Evolutionary conservation across 2,113 vertebrate species (phyloP), one percentile per base, ranked within the genome.

Genomic region (Callionymus lyra): DNA sequence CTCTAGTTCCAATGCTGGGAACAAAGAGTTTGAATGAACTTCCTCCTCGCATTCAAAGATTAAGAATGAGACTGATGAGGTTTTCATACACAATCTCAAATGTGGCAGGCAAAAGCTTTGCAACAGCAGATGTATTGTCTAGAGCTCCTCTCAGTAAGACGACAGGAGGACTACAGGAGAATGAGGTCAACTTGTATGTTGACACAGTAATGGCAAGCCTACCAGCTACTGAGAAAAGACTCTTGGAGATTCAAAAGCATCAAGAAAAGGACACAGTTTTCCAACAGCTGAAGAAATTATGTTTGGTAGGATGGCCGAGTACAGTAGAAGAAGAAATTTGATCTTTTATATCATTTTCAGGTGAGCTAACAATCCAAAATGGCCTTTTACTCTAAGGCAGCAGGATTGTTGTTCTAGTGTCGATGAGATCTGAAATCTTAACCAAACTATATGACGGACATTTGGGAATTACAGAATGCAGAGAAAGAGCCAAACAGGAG

Each of bases 1-100:
- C 38, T 34, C 12, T 44, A 9, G 31, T 33, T 18, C 47, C 47
- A 9, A 31, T 50, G 47, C 31, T 50, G 17, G 12, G 37, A 10
- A 17, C 47, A 9, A 50, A 31, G 31, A 40, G 16, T 9, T 11
- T 48, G 10, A 15, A 48, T 16, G 21, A 35, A n/a, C n/a, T 27
- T n/a, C 42, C 1, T 12, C 42, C n/a, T n/a, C n/a, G n/a, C n/a
- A n/a, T n/a, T n/a, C n/a, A 1, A 39, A 32, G 27, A 39, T n/a
- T 44, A 1, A 6, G 14, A 2, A 32, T 50, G 37, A 10, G 10
- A 17, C 34, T 50, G 1, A 39, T 39, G 27, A 39, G 36, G 2
- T 44, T 32, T 12, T 15, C 46, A 9, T 16, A 17, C 14, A 39
- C 46, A 6, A 16, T 39, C 14, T 49, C 13, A 31, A 35, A 49